Evolutionary conservation across 2,797 vertebrate genomes (phyloP).

Genomic region (Naso thynnoides): DNA sequence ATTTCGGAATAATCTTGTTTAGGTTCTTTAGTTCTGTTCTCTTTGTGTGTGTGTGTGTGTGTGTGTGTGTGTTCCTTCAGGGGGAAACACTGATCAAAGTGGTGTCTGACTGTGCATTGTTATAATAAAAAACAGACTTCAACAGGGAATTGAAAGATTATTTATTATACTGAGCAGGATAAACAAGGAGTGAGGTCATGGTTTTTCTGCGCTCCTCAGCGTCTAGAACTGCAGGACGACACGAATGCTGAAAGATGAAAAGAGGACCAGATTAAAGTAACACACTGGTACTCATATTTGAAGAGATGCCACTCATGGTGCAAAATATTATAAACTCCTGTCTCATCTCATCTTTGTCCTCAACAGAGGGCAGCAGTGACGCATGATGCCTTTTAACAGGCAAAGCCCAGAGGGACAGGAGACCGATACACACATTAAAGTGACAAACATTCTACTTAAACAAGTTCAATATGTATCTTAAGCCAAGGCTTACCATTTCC

Average conservation of each 20-base stretch:
- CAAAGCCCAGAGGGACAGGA: conserved; percentile 2
- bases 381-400: background rate
- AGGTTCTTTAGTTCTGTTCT: conserved; percentile 32
- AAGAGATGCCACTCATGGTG: background rate
- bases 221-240: conserved; percentile 61
- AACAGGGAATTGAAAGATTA: conserved; percentile 41
- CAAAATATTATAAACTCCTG: background rate
- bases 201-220: conserved; percentile 4
- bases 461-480: conserved; percentile 1
- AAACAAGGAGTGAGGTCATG: conserved; percentile 10
- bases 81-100: conserved; percentile 57
- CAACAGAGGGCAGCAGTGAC: conserved; percentile 45
- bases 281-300: background rate
- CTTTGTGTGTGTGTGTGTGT: conserved; percentile 22
- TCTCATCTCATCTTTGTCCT: conserved; percentile 29
- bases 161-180: conserved; percentile 55
- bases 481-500: conserved; percentile 72
- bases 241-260: conserved; percentile 51
- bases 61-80: background rate
- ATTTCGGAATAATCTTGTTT: conserved; percentile 57
- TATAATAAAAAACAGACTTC: conserved; percentile 52
- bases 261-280: background rate
- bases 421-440: background rate
- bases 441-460: conserved; percentile 15
- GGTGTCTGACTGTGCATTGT: conserved; percentile 36